Base-by-base conservation (phyloP, 2,888 invertebrate species). In the Zygaena filipendulae region DNA sequence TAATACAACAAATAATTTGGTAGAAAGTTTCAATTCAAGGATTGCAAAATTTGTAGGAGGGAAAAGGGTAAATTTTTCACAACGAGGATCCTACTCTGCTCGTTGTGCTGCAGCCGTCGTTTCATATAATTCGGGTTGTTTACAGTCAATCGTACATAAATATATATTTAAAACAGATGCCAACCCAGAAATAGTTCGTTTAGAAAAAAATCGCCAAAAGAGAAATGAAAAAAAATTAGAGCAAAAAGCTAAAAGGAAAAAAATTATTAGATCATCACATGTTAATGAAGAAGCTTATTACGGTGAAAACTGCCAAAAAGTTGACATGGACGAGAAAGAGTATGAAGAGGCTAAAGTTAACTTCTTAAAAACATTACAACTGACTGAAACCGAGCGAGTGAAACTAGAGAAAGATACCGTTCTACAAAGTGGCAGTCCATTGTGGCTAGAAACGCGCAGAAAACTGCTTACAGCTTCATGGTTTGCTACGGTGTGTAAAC, bases 401-500 rank as follows among this genome's bases (percentile, higher is more conserved):
- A 12, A 23, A 3, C 7, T 18, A 3, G 10, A 18, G n/a, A 16
- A 11, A 11, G 14, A 23, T 9, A 19, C 19, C 2, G 3, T 30
- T 14, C n/a, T 21, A 30, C 30, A 30, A 9, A 30, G 25, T 25
- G 30, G 13, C 16, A 25, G 30, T 16, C 14, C 13, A 3, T 21
- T 25, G n/a, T 30, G 21, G 25, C 14, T 25, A n/a, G 30, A 30
- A 30, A 30, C 24, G 8, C 12, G 14, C 2, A 25, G 25, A 21
- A 30, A 21, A 9, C 19, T 29, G 2, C 11, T 25, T 3, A 29
- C 21, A 6, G 21, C 24, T 11, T 25, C 25, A 10, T 30, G 25
- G 25, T 30, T 21, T 21, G 14, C 18, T 10, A 21, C n/a, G 2
- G 18, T 30, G 10, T 21, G 25, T 11, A 25, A 25, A 21, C 9